Evolutionary conservation across 2,113 vertebrate genomes (phyloP), one percentile per base, ranked within the genome.

Genomic region (Nannobrachium achirus): DNA sequence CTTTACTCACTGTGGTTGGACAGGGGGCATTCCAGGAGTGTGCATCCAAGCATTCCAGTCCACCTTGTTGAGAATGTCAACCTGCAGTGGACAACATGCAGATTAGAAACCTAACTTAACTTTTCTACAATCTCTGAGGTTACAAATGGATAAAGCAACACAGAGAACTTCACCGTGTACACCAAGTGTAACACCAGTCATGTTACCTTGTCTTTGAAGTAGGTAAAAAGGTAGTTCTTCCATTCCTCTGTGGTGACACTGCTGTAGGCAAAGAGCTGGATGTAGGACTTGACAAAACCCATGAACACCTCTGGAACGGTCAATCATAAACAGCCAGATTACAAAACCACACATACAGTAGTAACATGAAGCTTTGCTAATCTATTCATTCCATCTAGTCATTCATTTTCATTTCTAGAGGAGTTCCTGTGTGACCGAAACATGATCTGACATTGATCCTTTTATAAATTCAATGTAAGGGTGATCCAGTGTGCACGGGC

Each of bases 31-130:
- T 57, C 97, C 97, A 39, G 97, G 96, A 15, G 95, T 92, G 73
- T 95, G 87, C 83, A 99, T 94, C 98, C 97, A 99, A 0, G 88
- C 85, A 10, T 95, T 93, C 98, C 98, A 99, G 78, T 99, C 96
- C 62, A 99, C 96, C 84, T 94, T 92, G 83, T 97, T 91, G 79
- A 99, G 94, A 85, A 96, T 3, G 40, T 96, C 95, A 65, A 92
- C 93, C 98, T 99, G 84, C 10, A 57, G 79, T n/a, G 20, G 46
- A 68, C 4, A 60, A 63, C 41, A 55, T 20, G 66, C 40, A 64
- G 33, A 38, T 19, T 14, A 42, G 38, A 11, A 62, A 33, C 25
- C 40, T 14, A 33, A 11, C 7, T 50, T 42, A 20, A 41, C 13
- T 14, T 33, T 6, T 48, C 45, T 14, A 48, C 11, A 11, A 45